These are phyloP conservation scores for Acanthoscelides obtectus DNA, from an alignment of 2,888 invertebrate species.

Conservation along the genomic window DNA sequence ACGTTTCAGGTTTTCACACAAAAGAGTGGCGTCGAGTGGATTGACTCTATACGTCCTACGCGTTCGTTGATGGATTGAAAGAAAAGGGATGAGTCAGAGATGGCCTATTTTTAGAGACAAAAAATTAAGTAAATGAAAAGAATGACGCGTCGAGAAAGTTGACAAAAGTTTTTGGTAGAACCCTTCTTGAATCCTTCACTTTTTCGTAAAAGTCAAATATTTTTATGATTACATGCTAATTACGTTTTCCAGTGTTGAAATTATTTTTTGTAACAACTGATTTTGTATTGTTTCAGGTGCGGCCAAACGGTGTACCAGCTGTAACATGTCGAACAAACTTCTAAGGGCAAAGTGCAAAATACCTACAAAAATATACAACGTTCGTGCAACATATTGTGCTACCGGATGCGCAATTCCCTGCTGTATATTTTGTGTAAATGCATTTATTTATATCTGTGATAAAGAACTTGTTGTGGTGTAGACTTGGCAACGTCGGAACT, in stretches of 20 bases:
- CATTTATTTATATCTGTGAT: conserved; percentile 52
- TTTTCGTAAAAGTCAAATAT: too few species aligned
- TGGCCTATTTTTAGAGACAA: too few species aligned
- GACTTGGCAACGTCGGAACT: conserved; percentile 27
- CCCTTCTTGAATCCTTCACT: too few species aligned
- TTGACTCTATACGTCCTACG: too few species aligned
- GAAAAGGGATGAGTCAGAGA: too few species aligned
- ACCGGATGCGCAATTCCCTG: conserved; percentile 34
- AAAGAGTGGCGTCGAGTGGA: too few species aligned
- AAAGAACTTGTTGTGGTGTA: conserved; percentile 35
- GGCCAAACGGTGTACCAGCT: conserved; percentile 8
- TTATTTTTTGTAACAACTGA: conserved; percentile 1
- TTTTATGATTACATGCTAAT: background rate
- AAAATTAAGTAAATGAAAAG: too few species aligned
- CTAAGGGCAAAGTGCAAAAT: conserved; percentile 46
- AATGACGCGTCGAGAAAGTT: too few species aligned
- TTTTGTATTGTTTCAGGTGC: conserved; percentile 32
- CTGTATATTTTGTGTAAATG: conserved; percentile 48
- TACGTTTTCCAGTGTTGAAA: background rate
- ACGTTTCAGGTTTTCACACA: too few species aligned
- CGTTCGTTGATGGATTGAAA: too few species aligned
- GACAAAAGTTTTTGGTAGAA: too few species aligned
- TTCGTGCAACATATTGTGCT: background rate
- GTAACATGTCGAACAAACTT: background rate
- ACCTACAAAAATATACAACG: conserved; percentile 10